A percentile compares a stretch with the other conserved stretches of the same genome.
These are phyloP conservation scores for Chaenogobius annularis DNA, from an alignment of 2,113 vertebrate genomes.

Conservation along the genomic window DNA sequence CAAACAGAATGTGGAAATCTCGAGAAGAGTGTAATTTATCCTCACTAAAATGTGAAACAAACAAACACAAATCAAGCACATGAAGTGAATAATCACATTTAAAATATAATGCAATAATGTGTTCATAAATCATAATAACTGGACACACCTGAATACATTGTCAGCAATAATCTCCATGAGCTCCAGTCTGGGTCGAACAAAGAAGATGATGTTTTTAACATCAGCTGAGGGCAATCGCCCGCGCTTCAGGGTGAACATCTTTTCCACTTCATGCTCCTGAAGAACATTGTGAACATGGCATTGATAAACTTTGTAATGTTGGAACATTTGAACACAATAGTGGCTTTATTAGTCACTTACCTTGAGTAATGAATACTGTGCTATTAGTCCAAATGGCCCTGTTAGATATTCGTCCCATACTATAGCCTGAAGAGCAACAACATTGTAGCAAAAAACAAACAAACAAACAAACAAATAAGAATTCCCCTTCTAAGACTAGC, in stretches of 20 bases:
- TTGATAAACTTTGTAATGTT: background rate
- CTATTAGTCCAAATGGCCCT: slow-evolving; percentile 94
- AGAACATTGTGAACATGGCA: background rate
- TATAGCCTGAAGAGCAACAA: slow-evolving; percentile 83
- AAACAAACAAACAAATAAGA: too few species aligned
- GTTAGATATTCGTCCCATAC: slow-evolving; percentile 98
- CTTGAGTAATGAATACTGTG: slow-evolving; percentile 95
- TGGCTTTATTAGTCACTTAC: slow-evolving; percentile 63
- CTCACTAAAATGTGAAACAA: slow-evolving; percentile 75
- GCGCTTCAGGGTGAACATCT: slow-evolving; percentile 97
- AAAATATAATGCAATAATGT: background rate
- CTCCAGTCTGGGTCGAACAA: slow-evolving; percentile 91
- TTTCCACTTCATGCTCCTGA: slow-evolving; percentile 99
- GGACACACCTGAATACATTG: slow-evolving; percentile 82
- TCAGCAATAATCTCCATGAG: slow-evolving; percentile 97
- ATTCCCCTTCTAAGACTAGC: background rate
- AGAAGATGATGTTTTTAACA: slow-evolving; percentile 97
- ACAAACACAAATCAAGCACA: background rate
- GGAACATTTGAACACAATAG: background rate
- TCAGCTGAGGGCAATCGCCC: slow-evolving; percentile 88
- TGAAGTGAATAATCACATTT: background rate
- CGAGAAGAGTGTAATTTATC: slow-evolving; percentile 84
- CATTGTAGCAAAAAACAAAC: background rate
- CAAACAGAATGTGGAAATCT: slow-evolving; percentile 96
- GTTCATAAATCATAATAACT: background rate